Conservation (phyloP, 2,888 invertebrate genomes). For the Drosophila macrospina region DNA sequence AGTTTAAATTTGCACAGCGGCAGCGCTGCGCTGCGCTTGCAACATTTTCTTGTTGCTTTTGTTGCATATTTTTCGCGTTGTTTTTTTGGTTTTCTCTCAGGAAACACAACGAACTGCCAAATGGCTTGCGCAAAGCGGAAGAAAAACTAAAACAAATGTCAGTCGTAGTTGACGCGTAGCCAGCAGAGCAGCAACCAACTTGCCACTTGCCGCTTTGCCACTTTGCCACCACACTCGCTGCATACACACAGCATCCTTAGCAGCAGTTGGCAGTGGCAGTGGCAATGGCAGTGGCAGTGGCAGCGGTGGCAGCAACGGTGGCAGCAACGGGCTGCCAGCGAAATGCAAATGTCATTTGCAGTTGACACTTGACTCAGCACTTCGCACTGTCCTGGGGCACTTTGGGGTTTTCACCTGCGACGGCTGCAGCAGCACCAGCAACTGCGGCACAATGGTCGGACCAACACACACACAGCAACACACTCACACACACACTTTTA, state of each 20-base stretch:
- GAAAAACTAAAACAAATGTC: constrained; percentile 81
- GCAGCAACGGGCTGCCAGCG: constrained; percentile 62
- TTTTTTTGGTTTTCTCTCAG: constrained; percentile 40
- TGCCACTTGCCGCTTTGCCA: constrained; percentile 18
- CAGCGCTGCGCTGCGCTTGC: too few relatives aligned
- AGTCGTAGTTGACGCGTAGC: constrained; percentile 79
- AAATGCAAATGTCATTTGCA: constrained; percentile 81
- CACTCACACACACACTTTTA: constrained; percentile 27
- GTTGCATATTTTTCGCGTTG: constrained; percentile 62
- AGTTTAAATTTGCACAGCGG: constrained; percentile 67
- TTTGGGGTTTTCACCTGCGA: constrained; percentile 79
- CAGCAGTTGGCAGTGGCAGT: not conserved
- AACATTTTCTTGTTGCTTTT: constrained; percentile 42
- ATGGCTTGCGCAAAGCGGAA: constrained; percentile 80
- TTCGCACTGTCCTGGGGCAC: constrained; percentile 80
- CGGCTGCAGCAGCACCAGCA: constrained; percentile 51
- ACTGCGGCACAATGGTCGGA: constrained; percentile 63
- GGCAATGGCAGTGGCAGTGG: too few relatives aligned
- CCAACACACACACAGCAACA: constrained; percentile 30
- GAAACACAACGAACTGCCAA: constrained; percentile 77
- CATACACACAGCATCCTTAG: not conserved
- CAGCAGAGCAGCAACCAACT: constrained; percentile 49
- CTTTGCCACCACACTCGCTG: constrained; percentile 14
- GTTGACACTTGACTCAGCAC: constrained; percentile 81
- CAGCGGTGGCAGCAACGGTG: not conserved